phyloP scores from a whole-genome alignment of 2,888 invertebrate species.

The Orchesella flavescens region DNA sequence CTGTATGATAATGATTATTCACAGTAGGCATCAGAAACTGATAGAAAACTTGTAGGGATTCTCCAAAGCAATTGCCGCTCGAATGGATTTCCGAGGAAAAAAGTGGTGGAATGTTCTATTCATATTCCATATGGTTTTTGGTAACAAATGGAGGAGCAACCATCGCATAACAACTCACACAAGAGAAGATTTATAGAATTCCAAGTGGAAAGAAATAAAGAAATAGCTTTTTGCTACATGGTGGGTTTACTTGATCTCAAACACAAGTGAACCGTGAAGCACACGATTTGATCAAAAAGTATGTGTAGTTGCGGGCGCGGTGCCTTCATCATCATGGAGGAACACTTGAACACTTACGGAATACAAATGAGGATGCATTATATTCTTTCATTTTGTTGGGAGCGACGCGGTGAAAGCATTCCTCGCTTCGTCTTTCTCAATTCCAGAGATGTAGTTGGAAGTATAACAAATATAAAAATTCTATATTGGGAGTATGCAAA shows the following conservation, averaged over 20 bases:
- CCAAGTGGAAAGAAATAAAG: background rate
- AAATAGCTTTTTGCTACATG: background rate
- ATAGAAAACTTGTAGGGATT: too few species aligned
- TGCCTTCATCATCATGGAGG: constrained; percentile 55
- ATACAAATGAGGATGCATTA: constrained; percentile 44
- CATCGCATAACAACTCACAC: too few species aligned
- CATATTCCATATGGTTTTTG: too few species aligned
- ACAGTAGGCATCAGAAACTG: too few species aligned
- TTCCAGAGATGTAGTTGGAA: background rate
- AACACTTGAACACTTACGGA: constrained; percentile 52
- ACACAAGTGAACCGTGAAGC: constrained; percentile 58
- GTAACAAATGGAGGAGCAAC: too few species aligned
- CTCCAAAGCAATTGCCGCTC: too few species aligned
- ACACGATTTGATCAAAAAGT: constrained; percentile 65
- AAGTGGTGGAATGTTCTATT: too few species aligned
- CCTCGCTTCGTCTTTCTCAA: constrained; percentile 11
- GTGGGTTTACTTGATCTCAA: constrained; percentile 26
- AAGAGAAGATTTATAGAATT: constrained; percentile 12
- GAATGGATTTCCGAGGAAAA: too few species aligned
- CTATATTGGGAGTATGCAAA: too few species aligned
- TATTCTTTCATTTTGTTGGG: constrained; percentile 42
- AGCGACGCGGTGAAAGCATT: constrained; percentile 45
- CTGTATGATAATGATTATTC: too few species aligned
- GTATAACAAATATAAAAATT: background rate
- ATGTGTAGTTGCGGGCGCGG: constrained; percentile 48